Evolutionary conservation across 2,888 invertebrate species (phyloP), one percentile per base, ranked within the genome.

Genomic region (Myopa testacea): DNA sequence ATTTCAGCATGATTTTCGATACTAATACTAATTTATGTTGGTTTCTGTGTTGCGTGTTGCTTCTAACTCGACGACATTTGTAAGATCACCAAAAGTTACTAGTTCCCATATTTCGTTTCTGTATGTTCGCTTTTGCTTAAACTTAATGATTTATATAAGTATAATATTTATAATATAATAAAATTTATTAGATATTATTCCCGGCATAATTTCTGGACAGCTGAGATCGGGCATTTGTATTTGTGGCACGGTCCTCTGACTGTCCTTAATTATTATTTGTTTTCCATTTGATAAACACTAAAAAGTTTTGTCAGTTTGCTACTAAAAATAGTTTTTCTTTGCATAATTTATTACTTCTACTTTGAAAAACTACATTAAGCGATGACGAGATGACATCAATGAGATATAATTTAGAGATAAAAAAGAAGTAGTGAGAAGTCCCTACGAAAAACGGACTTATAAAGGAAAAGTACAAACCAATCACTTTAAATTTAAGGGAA

Each of bases 91-190:
- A 82, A 80, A 80, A 79, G 78, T 82, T 81, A 78, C 82, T 80
- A 79, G 78, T 81, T 82, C 82, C 82, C 82, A 82, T 81, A 82
- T 82, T 80, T 81, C 81, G 78, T 78, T 81, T 79, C 78, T 70
- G 55, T 73, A 77, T 78, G 68, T 70, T 55, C 14, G 7, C 12
- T 38, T 75, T 69, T 55, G 14, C 60, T 75, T 68, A 68, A 68
- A 45, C n/a, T 38, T 26, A 68, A 55, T 75, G 45, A 45, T 45
- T 45, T 26, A 26, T 26, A 26, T 26, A 26, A 26, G 26, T 26
- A 26, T 26, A 26, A 26, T 26, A 26, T 26, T 62, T 26, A 50
- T 74, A 45, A 63, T n/a, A 37, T n/a, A 45, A 45, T 45, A 74
- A 62, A 72, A 77, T 70, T 55, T 60, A 67, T 72, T 77, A 77